Evolutionary conservation across 23 tunicate genomes (phyloP), one percentile per base, ranked within the genome.

Genomic region (Phallusia fumigata): DNA sequence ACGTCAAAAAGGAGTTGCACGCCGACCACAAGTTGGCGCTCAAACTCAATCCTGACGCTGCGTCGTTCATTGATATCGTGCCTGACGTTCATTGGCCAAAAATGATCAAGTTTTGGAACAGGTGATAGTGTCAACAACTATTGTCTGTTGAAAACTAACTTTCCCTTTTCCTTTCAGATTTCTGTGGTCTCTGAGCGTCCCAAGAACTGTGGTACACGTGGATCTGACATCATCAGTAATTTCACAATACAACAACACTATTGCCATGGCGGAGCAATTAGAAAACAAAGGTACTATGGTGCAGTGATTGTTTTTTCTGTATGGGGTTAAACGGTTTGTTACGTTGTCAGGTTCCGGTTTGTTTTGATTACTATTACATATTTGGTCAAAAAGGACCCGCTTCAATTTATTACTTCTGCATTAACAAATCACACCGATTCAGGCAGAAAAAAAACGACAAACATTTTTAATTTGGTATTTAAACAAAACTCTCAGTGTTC

Each of bases 141-240:
- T 1, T 15, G 28, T 26, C 13, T n/a, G n/a, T n/a, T n/a, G n/a
- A n/a, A n/a, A n/a, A n/a, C n/a, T 40, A 40, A 3, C 10, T 40
- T 40, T 40, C 47, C 10, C 22, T 52, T 64, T 32, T 53, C 80
- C 76, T 82, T 84, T 51, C 6, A 92, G 97, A 77, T 94, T 94
- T 83, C 85, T 94, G 30, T 91, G 98, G 86, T 87, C 89, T 3
- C 79, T 94, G 6, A 94, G 82, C 80, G 88, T 94, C 0, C 98
- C 98, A 1, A 73, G 98, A 64, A 94, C 86, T 5, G 76, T 94
- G 30, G 80, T 73, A 15, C 84, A 80, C 72, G 90, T 88, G 33
- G 93, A 94, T 51, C 52, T 94, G 79, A 83, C 80, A 86, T 83
- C 89, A 79, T 79, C 84, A 13, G 80, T 85, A 33, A 74, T 84